phyloP scores from a whole-genome alignment of 2,888 invertebrate species.

The Luperina testacea region DNA sequence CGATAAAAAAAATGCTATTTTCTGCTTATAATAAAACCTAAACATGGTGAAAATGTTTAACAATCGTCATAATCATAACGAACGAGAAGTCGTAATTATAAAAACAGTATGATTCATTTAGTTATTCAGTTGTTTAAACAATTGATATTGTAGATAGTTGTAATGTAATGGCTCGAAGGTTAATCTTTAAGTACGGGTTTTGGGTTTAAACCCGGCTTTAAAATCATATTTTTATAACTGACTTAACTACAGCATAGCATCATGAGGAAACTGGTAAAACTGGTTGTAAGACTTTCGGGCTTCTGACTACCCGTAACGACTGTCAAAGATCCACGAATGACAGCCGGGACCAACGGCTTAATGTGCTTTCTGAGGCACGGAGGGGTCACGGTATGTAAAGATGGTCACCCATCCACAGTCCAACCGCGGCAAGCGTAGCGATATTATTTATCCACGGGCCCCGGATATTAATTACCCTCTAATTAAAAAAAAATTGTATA shows the following conservation, averaged over 20 bases:
- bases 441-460: too few species aligned
- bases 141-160: background rate
- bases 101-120: constrained; percentile 52
- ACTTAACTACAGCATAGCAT: background rate
- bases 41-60: constrained; percentile 1
- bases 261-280: background rate
- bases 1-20: background rate
- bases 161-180: constrained; percentile 19
- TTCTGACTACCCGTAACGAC: too few species aligned
- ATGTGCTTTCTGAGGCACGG: too few species aligned
- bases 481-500: too few species aligned
- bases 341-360: too few species aligned
- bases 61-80: background rate
- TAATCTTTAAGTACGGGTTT: background rate
- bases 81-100: constrained; percentile 47
- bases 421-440: too few species aligned
- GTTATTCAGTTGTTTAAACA: constrained; percentile 46
- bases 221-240: background rate
- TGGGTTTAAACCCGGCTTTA: background rate
- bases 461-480: too few species aligned
- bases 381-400: too few species aligned
- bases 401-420: too few species aligned
- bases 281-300: too few species aligned
- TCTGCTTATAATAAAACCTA: background rate
- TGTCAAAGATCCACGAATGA: too few species aligned